These are phyloP conservation scores for Boloria selene DNA, from an alignment of 2,888 invertebrate genomes.

Conservation along the genomic window DNA sequence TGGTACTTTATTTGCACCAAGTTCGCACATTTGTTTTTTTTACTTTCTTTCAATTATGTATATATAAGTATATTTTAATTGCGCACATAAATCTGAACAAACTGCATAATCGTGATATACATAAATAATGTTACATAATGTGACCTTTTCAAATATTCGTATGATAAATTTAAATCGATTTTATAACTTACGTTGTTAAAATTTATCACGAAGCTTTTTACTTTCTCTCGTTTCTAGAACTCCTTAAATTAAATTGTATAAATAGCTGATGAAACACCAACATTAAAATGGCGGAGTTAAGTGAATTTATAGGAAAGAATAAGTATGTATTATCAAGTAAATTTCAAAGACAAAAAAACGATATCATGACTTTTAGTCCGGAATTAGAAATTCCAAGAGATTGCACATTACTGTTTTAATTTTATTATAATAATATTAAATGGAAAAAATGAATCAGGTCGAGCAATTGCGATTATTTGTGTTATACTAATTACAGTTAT, in stretches of 20 bases:
- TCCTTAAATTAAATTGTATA: not conserved
- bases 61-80: not conserved
- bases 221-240: constrained; percentile 30
- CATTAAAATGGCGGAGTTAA: too few relatives aligned
- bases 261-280: not conserved
- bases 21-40: not conserved
- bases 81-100: constrained; percentile 8
- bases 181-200: constrained; percentile 26
- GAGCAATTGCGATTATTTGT: too few relatives aligned
- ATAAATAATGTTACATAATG: constrained; percentile 26
- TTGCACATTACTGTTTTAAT: too few relatives aligned
- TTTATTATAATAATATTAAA: too few relatives aligned
- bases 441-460: too few relatives aligned
- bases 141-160: constrained; percentile 30
- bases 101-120: constrained; percentile 9
- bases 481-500: too few relatives aligned
- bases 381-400: too few relatives aligned
- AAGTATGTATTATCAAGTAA: too few relatives aligned
- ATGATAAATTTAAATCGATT: constrained; percentile 31
- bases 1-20: not conserved
- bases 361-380: too few relatives aligned
- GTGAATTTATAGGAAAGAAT: too few relatives aligned
- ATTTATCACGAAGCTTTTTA: constrained; percentile 19
- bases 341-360: too few relatives aligned
- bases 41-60: constrained; percentile 1